phyloP scores from a whole-genome alignment of 2,113 vertebrate genomes.

The Ailurus styani region DNA sequence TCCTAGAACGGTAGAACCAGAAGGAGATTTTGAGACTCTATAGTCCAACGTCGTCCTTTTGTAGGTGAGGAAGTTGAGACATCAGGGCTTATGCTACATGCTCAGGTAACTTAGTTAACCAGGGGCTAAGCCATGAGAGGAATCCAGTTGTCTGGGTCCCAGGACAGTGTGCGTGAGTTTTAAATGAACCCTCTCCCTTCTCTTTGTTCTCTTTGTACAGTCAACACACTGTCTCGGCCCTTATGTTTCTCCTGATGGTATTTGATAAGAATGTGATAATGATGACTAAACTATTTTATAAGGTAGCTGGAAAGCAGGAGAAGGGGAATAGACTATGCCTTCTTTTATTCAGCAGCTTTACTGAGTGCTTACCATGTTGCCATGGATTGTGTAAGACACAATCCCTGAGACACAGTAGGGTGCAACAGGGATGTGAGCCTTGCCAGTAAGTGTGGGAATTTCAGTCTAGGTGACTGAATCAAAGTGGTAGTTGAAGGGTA shows the following conservation, averaged over 20 bases:
- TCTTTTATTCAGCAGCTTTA: background rate
- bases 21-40: background rate
- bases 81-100: fast-evolving
- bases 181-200: no score
- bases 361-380: background rate
- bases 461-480: background rate
- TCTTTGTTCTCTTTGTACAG: background rate
- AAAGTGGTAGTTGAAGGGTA: background rate
- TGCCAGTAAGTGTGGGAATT: background rate
- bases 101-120: background rate
- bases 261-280: background rate
- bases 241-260: background rate
- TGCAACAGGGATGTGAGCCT: no score
- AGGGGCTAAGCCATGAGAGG: background rate
- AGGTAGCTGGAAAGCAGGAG: background rate
- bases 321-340: background rate
- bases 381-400: no score
- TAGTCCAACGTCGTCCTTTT: background rate
- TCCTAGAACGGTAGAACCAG: background rate
- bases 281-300: background rate
- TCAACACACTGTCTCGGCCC: background rate
- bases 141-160: no score
- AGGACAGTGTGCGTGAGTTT: no score
- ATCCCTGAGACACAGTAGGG: background rate
- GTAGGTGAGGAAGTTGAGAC: background rate